Evolutionary conservation across 2,113 vertebrate species (phyloP).

Genomic region (Charadrius vociferus): DNA sequence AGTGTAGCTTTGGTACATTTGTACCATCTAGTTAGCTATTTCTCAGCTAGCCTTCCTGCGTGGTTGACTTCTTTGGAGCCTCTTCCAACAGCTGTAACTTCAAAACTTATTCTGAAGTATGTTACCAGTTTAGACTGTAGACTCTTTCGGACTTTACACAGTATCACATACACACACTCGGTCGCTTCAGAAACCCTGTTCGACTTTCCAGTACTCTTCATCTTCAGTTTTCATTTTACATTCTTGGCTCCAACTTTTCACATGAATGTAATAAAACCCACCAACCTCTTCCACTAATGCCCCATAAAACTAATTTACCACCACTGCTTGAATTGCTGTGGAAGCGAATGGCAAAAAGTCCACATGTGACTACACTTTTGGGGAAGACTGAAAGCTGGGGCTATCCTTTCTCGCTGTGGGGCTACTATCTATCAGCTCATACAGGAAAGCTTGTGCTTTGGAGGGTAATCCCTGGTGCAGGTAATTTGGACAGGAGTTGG

Average conservation of each 20-base stretch:
- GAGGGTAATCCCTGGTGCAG: neutral
- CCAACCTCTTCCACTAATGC: neutral
- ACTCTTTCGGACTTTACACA: neutral
- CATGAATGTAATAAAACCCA: neutral
- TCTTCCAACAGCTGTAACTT: slow-evolving; percentile 4
- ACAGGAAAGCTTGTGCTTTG: neutral
- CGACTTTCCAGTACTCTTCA: neutral
- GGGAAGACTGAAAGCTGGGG: neutral
- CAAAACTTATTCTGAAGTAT: neutral
- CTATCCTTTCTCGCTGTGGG: neutral
- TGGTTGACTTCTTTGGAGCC: neutral
- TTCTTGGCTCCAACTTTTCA: neutral
- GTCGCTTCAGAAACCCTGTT: neutral
- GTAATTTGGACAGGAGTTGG: neutral
- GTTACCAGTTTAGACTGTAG: slow-evolving; percentile 22
- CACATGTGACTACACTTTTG: neutral
- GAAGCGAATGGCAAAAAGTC: neutral
- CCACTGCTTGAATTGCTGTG: rapidly evolving
- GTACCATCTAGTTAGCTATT: neutral
- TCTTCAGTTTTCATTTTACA: neutral
- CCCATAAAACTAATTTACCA: neutral
- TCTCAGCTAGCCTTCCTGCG: neutral
- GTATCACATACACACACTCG: neutral
- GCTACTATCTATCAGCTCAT: neutral
- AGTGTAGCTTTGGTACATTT: rapidly evolving